Evolutionary conservation across 2,113 vertebrate genomes (phyloP).

Genomic region (human): DNA sequence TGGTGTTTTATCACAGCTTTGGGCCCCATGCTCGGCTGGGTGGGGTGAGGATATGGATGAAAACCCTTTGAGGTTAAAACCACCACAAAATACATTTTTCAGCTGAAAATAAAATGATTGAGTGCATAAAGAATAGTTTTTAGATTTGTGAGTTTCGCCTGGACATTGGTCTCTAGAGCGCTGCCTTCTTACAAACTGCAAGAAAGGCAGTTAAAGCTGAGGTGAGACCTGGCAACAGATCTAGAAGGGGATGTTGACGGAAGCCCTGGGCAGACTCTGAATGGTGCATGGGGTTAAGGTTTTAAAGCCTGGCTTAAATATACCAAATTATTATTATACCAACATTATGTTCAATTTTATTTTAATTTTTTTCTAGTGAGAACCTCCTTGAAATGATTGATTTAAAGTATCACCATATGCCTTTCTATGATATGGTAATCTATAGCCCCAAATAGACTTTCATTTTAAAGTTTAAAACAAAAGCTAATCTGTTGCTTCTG

Average conservation of each 20-base stretch:
- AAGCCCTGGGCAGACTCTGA: not conserved
- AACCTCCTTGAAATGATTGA: not conserved
- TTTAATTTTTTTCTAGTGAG: not conserved
- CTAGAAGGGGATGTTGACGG: not conserved
- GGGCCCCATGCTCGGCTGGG: not conserved
- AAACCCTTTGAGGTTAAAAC: constrained; percentile 65
- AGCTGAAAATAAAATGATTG: constrained; percentile 70
- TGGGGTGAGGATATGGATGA: not conserved
- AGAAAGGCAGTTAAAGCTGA: not conserved
- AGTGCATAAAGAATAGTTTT: constrained; percentile 58
- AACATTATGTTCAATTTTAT: not conserved
- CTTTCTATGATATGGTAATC: not conserved
- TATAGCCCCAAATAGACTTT: not conserved
- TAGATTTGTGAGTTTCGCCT: not conserved
- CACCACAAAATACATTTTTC: constrained; percentile 46
- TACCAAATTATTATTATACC: not conserved
- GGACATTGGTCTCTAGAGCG: not conserved
- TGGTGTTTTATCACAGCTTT: constrained; percentile 63
- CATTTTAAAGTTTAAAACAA: constrained; percentile 23
- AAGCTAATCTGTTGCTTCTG: not conserved
- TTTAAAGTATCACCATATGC: not conserved
- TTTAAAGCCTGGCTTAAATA: not conserved
- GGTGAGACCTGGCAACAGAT: not conserved
- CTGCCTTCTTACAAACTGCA: not conserved
- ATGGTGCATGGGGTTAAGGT: not conserved